A percentile compares a stretch with the other conserved stretches of the same genome.
Evolutionary conservation across 2,113 vertebrate genomes (phyloP).

Genomic region (Alethe diademata): DNA sequence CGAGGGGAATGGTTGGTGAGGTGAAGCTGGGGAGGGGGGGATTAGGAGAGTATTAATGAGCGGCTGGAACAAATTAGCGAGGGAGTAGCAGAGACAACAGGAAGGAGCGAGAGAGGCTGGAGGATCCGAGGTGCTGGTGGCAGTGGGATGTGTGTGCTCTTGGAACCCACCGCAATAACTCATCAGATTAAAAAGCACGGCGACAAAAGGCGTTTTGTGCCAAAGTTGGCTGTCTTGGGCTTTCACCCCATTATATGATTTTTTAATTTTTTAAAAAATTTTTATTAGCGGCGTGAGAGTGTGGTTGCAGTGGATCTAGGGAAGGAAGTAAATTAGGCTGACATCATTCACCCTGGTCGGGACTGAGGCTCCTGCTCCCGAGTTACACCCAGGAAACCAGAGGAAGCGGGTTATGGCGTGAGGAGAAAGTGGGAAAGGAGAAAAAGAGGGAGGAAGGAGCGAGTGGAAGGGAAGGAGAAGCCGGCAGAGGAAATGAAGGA

Average conservation of each 20-base stretch:
- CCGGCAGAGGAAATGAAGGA: background rate
- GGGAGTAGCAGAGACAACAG: background rate
- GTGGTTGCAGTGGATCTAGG: background rate
- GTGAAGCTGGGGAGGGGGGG: background rate
- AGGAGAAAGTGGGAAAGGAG: background rate
- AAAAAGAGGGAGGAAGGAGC: background rate
- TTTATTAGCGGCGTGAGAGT: background rate
- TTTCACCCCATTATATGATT: background rate
- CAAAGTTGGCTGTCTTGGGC: background rate
- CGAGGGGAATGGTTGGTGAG: background rate
- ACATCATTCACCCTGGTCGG: background rate
- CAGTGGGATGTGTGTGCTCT: background rate
- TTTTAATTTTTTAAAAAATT: background rate
- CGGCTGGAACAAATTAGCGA: constrained; percentile 23
- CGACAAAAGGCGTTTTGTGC: background rate
- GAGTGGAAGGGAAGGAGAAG: background rate
- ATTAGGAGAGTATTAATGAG: constrained; percentile 10
- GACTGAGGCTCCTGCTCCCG: background rate
- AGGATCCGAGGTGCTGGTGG: background rate
- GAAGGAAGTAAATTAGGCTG: background rate
- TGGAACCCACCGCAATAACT: background rate
- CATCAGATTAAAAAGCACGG: background rate
- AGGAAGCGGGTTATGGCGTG: background rate
- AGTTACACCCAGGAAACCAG: background rate
- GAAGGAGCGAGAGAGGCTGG: background rate